Base-by-base conservation (phyloP, 2,888 invertebrate genomes). In the Perithous albicinctus region DNA sequence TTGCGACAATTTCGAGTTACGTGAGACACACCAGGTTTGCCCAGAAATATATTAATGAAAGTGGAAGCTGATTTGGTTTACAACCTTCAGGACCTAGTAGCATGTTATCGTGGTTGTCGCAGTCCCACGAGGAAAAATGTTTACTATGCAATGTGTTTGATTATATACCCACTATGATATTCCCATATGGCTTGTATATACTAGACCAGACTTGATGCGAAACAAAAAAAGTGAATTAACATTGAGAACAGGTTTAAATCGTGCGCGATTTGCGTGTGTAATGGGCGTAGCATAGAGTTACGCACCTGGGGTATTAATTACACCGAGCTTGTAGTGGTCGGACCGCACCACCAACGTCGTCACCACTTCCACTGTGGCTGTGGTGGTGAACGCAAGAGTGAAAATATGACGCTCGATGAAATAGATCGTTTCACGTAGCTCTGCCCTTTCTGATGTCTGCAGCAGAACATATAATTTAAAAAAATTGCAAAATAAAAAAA, bases 171-270 rank as follows among this genome's bases (percentile, higher is more conserved):
- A 51, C 8, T 12, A 12, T 63, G 69, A 46, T 72, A 66, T 79
- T 78, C 38, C 59, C 38, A 73, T 32, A 29, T 59, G 29, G 2
- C 54, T 46, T 63, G 64, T 59, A 67, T 26, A n/a, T n/a, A n/a
- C n/a, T n/a, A n/a, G n/a, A 43, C 59, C 12, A 51, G 43, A 54
- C 41, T 38, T 64, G n/a, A n/a, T 59, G 32, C 46, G 12, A 41
- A 82, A 41, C 43, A 54, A 75, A 79, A 82, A 72, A 76, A 76
- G 75, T 72, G 72, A 82, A 82, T 82, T 82, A 82, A 82, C 82
- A 82, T 82, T 78, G 78, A 76, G 67, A 82, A 82, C 82, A 82
- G 82, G 82, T 82, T 82, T 82, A 73, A 82, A 82, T 82, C 76
- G 82, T 76, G 75, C 82, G 75, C 75, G 82, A 76, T 79, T 82